Evolutionary conservation across 64 coral and sea anemone species (phyloP).

Genomic region (Acropora yongei): DNA sequence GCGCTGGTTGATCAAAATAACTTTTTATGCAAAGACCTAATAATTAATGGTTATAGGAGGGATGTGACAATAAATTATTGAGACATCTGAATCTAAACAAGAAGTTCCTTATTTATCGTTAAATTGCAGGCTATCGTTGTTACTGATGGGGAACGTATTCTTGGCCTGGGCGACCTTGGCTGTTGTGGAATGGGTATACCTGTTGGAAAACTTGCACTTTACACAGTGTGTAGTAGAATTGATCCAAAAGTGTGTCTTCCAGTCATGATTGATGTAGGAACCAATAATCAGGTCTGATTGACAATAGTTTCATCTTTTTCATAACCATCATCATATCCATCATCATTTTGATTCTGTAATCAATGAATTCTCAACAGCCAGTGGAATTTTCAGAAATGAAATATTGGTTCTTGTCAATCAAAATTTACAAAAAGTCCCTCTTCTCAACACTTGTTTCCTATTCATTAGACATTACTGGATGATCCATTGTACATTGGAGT

Average conservation of each 20-base stretch:
- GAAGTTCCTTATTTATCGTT: background rate
- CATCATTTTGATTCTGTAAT: too few species aligned
- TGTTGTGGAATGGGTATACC: conserved; percentile 98
- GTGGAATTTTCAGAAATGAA: background rate
- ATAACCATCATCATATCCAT: too few species aligned
- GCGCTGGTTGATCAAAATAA: too few species aligned
- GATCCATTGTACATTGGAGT: conserved; percentile 97
- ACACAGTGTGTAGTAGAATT: conserved; percentile 90
- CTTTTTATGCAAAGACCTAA: too few species aligned
- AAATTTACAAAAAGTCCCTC: background rate
- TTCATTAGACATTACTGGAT: conserved; percentile 74
- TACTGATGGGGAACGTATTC: conserved; percentile 97
- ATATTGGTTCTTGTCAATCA: background rate
- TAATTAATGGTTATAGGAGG: too few species aligned
- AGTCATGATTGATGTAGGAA: conserved; percentile 96
- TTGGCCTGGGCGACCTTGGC: conserved; percentile 94
- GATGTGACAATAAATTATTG: too few species aligned
- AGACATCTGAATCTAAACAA: too few species aligned
- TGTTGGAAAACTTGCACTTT: conserved; percentile 90
- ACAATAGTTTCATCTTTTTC: too few species aligned
- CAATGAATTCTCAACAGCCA: background rate
- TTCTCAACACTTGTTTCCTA: background rate
- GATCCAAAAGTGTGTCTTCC: conserved; percentile 78
- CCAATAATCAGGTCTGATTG: conserved; percentile 84
- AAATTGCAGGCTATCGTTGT: conserved; percentile 83